These are phyloP conservation scores for Anorthoa munda DNA, from an alignment of 2,888 invertebrate species.

Conservation along the genomic window DNA sequence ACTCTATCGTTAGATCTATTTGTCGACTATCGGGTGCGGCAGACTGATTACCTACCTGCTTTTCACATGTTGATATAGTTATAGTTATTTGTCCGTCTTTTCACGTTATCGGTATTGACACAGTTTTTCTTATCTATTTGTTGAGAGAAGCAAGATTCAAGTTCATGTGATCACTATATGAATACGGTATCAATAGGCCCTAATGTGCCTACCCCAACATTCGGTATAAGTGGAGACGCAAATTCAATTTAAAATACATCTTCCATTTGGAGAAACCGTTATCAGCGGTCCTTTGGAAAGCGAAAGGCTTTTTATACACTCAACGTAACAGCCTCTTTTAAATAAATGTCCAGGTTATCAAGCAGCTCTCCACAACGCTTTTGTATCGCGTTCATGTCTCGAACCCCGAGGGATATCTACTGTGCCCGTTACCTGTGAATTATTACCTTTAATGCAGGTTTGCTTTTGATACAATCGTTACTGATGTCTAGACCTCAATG, in stretches of 20 bases:
- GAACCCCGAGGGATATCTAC: slow-evolving; percentile 25
- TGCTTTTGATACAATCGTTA: slow-evolving; percentile 13
- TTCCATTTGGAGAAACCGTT: slow-evolving; percentile 36
- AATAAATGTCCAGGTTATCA: slow-evolving; percentile 38
- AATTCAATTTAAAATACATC: slow-evolving; percentile 47
- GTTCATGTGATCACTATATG: slow-evolving; percentile 11
- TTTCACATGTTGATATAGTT: slow-evolving; percentile 16
- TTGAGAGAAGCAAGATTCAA: slow-evolving; percentile 23
- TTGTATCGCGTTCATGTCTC: slow-evolving; percentile 35
- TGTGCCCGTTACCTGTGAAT: slow-evolving; percentile 30
- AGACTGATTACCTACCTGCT: slow-evolving; percentile 28
- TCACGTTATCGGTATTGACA: slow-evolving; percentile 27
- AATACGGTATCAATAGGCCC: not conserved
- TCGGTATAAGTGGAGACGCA: slow-evolving; percentile 4
- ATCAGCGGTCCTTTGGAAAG: slow-evolving; percentile 47
- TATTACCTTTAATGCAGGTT: slow-evolving; percentile 26
- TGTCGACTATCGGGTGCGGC: slow-evolving; percentile 7
- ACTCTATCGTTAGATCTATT: slow-evolving; percentile 16
- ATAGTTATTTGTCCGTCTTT: not conserved
- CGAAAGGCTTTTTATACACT: slow-evolving; percentile 27
- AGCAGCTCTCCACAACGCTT: slow-evolving; percentile 32
- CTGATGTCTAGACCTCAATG: slow-evolving; percentile 12
- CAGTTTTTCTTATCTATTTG: slow-evolving; percentile 33
- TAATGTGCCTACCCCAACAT: not conserved
- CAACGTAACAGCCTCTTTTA: slow-evolving; percentile 32